Evolutionary conservation across 2,797 vertebrate species (phyloP).

Genomic region (Oceanodroma leucorhoa): DNA sequence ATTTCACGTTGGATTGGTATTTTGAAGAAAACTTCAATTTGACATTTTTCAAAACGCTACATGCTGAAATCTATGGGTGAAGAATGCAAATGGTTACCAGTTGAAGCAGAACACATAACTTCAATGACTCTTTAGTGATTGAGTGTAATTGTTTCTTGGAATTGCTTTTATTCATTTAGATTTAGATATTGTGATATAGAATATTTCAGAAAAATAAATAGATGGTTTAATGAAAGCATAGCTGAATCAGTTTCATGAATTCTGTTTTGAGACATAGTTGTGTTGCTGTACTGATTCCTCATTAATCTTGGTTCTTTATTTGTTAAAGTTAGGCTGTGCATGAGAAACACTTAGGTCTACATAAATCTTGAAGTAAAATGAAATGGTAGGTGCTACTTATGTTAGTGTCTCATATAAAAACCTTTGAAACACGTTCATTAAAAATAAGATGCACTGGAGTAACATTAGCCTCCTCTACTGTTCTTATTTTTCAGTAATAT

Average conservation of each 20-base stretch:
- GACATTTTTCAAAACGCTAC: not conserved
- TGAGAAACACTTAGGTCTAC: not conserved
- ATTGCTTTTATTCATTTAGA: not conserved
- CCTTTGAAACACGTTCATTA: not conserved
- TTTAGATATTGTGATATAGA: not conserved
- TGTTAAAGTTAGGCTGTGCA: not conserved
- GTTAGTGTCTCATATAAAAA: not conserved
- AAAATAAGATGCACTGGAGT: not conserved
- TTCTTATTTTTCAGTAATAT: slow-evolving; percentile 85
- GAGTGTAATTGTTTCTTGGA: not conserved
- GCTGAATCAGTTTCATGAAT: not conserved
- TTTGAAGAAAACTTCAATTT: not conserved
- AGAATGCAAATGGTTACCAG: not conserved
- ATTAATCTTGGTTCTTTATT: not conserved
- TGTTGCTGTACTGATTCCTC: not conserved
- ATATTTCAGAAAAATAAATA: not conserved
- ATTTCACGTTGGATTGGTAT: not conserved
- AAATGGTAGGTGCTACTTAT: not conserved
- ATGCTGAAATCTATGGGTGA: not conserved
- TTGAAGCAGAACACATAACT: not conserved
- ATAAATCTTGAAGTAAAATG: not conserved
- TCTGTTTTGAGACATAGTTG: not conserved
- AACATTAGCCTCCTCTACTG: not conserved
- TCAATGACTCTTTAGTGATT: not conserved
- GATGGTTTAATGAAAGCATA: not conserved